Evolutionary conservation across 2,113 vertebrate species (phyloP).

Genomic region (Lagopus leucura): DNA sequence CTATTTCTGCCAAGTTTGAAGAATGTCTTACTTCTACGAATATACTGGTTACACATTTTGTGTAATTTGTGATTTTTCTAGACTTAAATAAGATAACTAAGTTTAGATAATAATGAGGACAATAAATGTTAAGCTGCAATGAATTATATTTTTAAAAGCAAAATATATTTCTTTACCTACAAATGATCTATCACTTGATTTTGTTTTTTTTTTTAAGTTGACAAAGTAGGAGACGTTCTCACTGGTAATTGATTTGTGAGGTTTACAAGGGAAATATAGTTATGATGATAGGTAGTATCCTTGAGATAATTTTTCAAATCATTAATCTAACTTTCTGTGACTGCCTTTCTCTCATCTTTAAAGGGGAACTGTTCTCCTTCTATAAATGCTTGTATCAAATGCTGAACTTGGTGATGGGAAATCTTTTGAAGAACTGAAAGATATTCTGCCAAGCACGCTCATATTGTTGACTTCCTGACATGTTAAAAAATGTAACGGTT

Average conservation of each 20-base stretch:
- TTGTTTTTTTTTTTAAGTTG: background rate
- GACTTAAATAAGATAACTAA: background rate
- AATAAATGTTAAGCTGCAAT: background rate
- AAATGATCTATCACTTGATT: background rate
- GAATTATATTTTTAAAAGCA: background rate
- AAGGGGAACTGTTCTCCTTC: background rate
- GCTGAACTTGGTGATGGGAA: background rate
- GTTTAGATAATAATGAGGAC: background rate
- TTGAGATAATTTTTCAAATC: background rate
- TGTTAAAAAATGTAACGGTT: background rate
- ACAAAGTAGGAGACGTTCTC: background rate
- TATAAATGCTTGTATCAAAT: background rate
- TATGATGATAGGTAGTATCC: background rate
- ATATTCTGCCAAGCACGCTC: background rate
- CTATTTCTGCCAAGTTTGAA: background rate
- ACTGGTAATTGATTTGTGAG: background rate
- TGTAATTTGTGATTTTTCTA: background rate
- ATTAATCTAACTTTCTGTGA: background rate
- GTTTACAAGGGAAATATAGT: background rate
- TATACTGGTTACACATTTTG: background rate
- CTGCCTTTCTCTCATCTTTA: background rate
- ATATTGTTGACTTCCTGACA: background rate
- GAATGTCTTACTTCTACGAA: background rate
- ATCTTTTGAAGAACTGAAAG: background rate
- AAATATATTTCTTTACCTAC: background rate